A percentile compares a stretch with the other conserved stretches of the same genome.
These are phyloP conservation scores for Cebidichthys violaceus DNA, from an alignment of 2,113 vertebrate genomes.

Conservation along the genomic window DNA sequence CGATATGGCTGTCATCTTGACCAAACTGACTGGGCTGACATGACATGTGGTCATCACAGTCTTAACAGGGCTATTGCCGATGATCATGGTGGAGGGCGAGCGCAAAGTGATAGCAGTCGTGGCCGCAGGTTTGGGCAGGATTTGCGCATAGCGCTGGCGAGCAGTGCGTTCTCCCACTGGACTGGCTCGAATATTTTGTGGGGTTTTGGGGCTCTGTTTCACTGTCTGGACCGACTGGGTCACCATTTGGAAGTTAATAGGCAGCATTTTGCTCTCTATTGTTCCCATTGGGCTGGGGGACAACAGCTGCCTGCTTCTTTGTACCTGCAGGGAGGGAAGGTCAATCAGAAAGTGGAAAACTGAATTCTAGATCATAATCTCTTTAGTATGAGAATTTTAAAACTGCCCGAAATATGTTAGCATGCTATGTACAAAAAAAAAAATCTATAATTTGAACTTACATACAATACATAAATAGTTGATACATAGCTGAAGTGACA, in stretches of 20 bases:
- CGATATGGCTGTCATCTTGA: constrained; percentile 97
- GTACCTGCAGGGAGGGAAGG: constrained; percentile 82
- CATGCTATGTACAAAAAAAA: too few relatives aligned
- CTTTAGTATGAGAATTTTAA: too few relatives aligned
- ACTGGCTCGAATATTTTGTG: constrained; percentile 89
- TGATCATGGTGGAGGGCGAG: constrained; percentile 94
- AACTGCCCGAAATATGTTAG: too few relatives aligned
- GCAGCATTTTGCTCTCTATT: constrained; percentile 92
- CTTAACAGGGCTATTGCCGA: constrained; percentile 95
- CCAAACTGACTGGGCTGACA: constrained; percentile 92
- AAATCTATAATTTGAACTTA: too few relatives aligned
- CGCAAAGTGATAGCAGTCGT: constrained; percentile 90
- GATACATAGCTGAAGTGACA: too few relatives aligned
- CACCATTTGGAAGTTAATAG: constrained; percentile 96
- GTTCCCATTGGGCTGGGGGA: constrained; percentile 91
- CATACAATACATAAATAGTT: too few relatives aligned
- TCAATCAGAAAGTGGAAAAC: constrained; percentile 6
- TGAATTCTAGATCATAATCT: background rate
- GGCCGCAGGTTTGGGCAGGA: constrained; percentile 93
- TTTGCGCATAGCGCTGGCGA: constrained; percentile 95
- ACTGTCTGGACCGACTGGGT: constrained; percentile 93
- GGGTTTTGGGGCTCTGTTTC: constrained; percentile 92
- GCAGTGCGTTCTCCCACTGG: constrained; percentile 91
- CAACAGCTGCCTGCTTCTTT: constrained; percentile 90
- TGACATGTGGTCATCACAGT: constrained; percentile 94